These are phyloP conservation scores for Hypothenemus hampei DNA, from an alignment of 1,140 invertebrate genomes.

Conservation along the genomic window DNA sequence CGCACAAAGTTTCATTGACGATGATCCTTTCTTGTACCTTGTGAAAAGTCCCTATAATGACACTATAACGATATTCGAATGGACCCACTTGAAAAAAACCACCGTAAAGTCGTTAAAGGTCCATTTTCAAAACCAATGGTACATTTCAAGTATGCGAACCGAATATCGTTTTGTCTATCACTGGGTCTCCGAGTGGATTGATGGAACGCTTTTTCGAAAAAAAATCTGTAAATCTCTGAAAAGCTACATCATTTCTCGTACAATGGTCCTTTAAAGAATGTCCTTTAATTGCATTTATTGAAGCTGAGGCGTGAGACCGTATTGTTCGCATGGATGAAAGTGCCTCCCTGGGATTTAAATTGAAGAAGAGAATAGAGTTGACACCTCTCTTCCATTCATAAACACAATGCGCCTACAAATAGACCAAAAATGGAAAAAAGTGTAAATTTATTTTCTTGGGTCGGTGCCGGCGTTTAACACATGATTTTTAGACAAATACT, in stretches of 20 bases:
- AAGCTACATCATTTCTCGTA: conserved; percentile 13
- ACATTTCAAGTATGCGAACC: conserved; percentile 15
- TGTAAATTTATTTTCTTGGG: conserved; percentile 5
- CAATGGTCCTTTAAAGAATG: conserved; percentile 30
- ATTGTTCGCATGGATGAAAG: conserved; percentile 27
- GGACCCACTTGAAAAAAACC: conserved; percentile 15
- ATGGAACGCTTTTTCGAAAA: conserved; percentile 13
- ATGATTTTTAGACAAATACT: not conserved
- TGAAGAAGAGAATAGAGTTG: conserved; percentile 30
- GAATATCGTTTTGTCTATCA: conserved; percentile 19
- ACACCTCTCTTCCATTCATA: conserved; percentile 35
- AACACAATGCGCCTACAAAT: conserved; percentile 22
- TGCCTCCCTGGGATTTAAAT: conserved; percentile 13
- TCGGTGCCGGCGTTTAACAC: not conserved
- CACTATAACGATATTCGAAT: conserved; percentile 16
- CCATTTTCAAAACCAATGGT: conserved; percentile 13
- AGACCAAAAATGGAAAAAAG: conserved; percentile 4
- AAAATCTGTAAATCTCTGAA: conserved; percentile 13
- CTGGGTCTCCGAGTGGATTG: conserved; percentile 1
- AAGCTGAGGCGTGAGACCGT: conserved; percentile 34
- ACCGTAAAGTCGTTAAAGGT: conserved; percentile 13
- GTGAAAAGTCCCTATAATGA: conserved; percentile 1
- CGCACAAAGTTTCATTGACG: too few relatives aligned
- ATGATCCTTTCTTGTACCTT: too few relatives aligned
- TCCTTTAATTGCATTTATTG: conserved; percentile 38